These are phyloP conservation scores for Dinothrombium tinctorium DNA, from an alignment of 1,140 invertebrate species.

Conservation along the genomic window DNA sequence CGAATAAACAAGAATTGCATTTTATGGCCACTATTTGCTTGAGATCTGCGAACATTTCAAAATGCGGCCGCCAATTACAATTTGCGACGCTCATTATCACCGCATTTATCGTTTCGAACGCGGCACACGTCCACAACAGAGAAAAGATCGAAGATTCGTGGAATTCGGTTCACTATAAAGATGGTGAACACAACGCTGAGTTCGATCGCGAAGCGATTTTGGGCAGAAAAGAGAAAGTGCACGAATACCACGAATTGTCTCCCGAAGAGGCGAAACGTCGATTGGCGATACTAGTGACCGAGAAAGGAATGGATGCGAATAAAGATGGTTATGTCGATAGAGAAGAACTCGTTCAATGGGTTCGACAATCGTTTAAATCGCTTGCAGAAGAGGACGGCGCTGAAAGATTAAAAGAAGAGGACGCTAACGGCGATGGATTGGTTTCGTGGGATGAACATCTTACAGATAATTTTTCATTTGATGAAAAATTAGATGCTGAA, in stretches of 20 bases:
- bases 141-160: not conserved
- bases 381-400: slow-evolving; percentile 63
- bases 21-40: too few species aligned
- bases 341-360: slow-evolving; percentile 70
- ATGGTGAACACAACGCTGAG: slow-evolving; percentile 1
- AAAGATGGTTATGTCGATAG: slow-evolving; percentile 48
- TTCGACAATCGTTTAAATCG: slow-evolving; percentile 73
- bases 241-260: slow-evolving; percentile 69
- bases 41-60: too few species aligned
- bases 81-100: too few species aligned
- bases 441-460: slow-evolving; percentile 33
- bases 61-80: too few species aligned
- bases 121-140: too few species aligned
- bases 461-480: slow-evolving; percentile 47
- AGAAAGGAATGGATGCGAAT: slow-evolving; percentile 53
- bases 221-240: slow-evolving; percentile 72
- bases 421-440: slow-evolving; percentile 25
- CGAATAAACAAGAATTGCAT: too few species aligned
- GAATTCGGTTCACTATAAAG: not conserved
- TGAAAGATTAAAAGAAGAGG: slow-evolving; percentile 61
- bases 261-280: slow-evolving; percentile 63
- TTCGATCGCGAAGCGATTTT: slow-evolving; percentile 13
- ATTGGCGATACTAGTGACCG: slow-evolving; percentile 45
- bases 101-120: too few species aligned
- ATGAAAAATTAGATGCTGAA: slow-evolving; percentile 20